Percentiles rank a stretch among this genome's conserved stretches.
Conservation (phyloP, 2,113 vertebrate species). For the Chlorocebus sabaeus region DNA sequence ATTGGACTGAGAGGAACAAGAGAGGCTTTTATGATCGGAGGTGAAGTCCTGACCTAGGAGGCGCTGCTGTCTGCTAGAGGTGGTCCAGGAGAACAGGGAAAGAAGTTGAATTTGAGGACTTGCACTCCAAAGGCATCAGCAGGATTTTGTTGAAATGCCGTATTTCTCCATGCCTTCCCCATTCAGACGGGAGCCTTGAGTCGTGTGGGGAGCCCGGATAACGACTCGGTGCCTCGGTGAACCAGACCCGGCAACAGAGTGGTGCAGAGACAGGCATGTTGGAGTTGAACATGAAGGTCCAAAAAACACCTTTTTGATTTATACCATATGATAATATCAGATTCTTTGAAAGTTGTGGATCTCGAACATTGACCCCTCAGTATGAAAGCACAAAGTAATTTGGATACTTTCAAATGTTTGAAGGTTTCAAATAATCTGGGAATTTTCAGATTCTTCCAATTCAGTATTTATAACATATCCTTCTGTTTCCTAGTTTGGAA, state of each 20-base stretch:
- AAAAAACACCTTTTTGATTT: not conserved
- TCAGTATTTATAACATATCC: not conserved
- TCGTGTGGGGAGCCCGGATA: fast-evolving
- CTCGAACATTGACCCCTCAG: not conserved
- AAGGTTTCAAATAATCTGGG: not conserved
- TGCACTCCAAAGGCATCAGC: not conserved
- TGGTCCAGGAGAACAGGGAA: no score
- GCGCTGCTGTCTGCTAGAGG: fast-evolving
- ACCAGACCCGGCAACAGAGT: not conserved
- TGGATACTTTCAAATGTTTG: not conserved
- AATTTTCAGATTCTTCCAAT: not conserved
- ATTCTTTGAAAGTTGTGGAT: not conserved
- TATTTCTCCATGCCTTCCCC: not conserved
- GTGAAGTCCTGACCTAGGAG: no score
- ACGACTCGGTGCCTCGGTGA: fast-evolving
- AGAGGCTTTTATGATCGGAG: fast-evolving
- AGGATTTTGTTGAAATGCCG: not conserved
- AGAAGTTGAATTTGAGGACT: not conserved
- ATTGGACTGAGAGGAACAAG: not conserved
- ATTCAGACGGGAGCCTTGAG: not conserved
- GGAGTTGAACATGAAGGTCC: not conserved
- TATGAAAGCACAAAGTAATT: not conserved
- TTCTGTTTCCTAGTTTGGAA: not conserved
- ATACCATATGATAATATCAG: not conserved
- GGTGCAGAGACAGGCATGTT: not conserved